phyloP scores from a whole-genome alignment of 2,113 vertebrate species.

The Clarias batrachus region DNA sequence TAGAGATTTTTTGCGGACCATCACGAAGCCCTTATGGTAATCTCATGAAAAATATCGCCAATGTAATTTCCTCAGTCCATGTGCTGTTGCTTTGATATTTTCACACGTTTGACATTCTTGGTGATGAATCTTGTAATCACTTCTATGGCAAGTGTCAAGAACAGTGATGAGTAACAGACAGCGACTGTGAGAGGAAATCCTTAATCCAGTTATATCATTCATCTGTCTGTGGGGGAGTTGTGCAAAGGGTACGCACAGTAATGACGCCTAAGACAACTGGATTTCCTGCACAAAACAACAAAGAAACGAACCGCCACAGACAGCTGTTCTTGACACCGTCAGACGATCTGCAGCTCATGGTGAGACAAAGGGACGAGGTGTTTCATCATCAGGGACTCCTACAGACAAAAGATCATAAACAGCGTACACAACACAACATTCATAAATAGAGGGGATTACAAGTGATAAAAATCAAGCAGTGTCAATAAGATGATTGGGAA shows the following conservation, averaged over 20 bases:
- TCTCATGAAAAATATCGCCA: too few species aligned
- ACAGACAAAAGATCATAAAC: background rate
- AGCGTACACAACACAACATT: background rate
- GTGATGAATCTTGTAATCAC: background rate
- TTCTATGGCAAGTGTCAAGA: background rate
- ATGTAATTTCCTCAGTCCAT: background rate
- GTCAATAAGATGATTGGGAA: background rate
- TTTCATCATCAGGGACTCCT: background rate
- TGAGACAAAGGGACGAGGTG: background rate
- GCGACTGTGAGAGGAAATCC: background rate
- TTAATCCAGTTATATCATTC: background rate
- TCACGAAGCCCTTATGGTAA: too few species aligned
- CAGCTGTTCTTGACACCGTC: background rate
- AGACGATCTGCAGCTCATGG: background rate
- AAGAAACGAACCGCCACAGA: background rate
- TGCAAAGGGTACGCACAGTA: background rate
- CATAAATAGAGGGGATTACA: background rate
- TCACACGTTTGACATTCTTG: background rate
- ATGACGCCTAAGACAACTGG: too few species aligned
- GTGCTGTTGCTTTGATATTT: background rate
- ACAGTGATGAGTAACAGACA: background rate
- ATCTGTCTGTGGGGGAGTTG: background rate
- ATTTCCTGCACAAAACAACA: background rate
- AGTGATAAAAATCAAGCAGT: background rate
- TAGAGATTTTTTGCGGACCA: too few species aligned